Evolutionary conservation across 2,797 vertebrate genomes (phyloP).

Genomic region (Sebastes melanostomus): DNA sequence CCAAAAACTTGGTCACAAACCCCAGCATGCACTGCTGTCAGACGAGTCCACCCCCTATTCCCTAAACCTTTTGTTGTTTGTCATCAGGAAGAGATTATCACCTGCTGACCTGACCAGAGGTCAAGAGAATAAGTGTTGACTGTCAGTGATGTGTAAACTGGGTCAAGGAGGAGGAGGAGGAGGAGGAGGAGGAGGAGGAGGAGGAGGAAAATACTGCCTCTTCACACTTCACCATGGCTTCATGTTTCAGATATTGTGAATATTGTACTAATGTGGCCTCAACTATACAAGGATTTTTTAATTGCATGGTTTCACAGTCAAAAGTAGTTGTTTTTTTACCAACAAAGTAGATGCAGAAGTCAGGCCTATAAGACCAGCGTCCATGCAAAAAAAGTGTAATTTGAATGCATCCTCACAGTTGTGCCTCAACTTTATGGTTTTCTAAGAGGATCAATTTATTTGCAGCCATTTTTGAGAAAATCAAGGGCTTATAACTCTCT

Average conservation of each 20-base stretch:
- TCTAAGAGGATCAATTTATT: not conserved
- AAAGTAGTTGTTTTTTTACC: not conserved
- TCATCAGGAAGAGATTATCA: conserved; percentile 46
- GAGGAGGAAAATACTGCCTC: not conserved
- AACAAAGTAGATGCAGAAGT: not conserved
- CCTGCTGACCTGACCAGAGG: conserved; percentile 36
- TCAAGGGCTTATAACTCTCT: not conserved
- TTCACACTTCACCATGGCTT: not conserved
- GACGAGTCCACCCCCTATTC: not conserved
- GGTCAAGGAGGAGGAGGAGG: conserved; percentile 38
- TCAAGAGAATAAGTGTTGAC: conserved; percentile 52
- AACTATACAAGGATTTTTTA: not conserved
- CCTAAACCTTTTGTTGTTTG: not conserved
- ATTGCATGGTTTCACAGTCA: not conserved
- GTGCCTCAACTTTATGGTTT: not conserved
- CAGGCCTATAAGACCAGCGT: not conserved
- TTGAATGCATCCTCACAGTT: not conserved
- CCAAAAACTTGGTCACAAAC: not conserved
- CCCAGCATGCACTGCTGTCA: not conserved
- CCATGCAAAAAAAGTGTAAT: not conserved
- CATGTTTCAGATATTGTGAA: not conserved
- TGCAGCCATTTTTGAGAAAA: not conserved
- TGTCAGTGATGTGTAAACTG: conserved; percentile 47
- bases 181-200: not conserved
- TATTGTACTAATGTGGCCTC: not conserved